phyloP scores from a whole-genome alignment of 2,797 vertebrate genomes.

The Antrozous pallidus region DNA sequence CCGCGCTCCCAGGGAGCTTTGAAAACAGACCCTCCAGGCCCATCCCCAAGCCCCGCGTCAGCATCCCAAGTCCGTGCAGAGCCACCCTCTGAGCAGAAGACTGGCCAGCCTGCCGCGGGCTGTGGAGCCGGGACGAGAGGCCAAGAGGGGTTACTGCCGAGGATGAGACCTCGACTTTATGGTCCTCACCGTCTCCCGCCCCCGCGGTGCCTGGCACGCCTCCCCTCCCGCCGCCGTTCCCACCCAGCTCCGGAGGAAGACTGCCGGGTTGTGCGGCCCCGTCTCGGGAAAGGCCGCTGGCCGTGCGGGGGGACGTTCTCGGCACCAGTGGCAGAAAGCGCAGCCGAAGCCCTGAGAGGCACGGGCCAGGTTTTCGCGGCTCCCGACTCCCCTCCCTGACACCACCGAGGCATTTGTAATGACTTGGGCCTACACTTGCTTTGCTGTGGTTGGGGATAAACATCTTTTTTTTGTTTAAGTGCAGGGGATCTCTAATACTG shows the following conservation, averaged over 20 bases:
- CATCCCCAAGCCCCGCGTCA: constrained; percentile 97
- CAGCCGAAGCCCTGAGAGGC: constrained; percentile 83
- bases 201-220: constrained; percentile 95
- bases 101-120: constrained; percentile 99
- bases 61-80: constrained; percentile 98
- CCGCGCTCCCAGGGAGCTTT: constrained; percentile 97
- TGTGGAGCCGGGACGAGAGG: constrained; percentile 98
- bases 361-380: constrained; percentile 71
- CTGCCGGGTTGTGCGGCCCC: constrained; percentile 90
- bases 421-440: constrained; percentile 82
- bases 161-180: constrained; percentile 99
- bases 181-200: constrained; percentile 93
- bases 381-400: constrained; percentile 38
- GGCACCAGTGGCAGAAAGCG: constrained; percentile 87
- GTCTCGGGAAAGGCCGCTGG: constrained; percentile 83
- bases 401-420: constrained; percentile 72
- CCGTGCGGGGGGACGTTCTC: constrained; percentile 85
- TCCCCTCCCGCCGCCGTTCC: constrained; percentile 86
- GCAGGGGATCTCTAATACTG: constrained; percentile 82
- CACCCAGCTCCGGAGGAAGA: constrained; percentile 88
- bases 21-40: constrained; percentile 98
- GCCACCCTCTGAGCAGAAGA: constrained; percentile 99
- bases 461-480: constrained; percentile 75
- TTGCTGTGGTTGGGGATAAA: constrained; percentile 80
- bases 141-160: constrained; percentile 99